phyloP scores from a whole-genome alignment of 2,888 invertebrate species.

The Ctenicera cuprea region DNA sequence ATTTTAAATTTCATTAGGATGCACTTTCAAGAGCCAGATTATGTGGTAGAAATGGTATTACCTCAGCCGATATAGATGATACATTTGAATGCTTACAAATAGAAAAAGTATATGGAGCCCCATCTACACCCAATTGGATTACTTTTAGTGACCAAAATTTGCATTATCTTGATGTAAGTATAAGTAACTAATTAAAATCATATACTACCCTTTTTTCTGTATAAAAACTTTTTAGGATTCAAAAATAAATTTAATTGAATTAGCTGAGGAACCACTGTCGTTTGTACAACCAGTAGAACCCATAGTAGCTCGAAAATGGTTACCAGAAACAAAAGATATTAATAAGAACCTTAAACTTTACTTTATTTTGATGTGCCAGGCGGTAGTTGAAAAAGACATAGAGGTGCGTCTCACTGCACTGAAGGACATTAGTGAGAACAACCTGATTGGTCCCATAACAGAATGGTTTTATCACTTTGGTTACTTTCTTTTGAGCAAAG shows the following conservation, averaged over 20 bases:
- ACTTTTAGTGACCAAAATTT: constrained; percentile 65
- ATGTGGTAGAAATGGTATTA: constrained; percentile 65
- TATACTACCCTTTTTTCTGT: not conserved
- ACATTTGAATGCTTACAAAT: constrained; percentile 67
- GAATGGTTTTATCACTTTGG: constrained; percentile 78
- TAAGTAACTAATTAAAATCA: not conserved
- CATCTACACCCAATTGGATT: constrained; percentile 66
- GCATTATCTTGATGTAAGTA: constrained; percentile 67
- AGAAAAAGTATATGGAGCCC: constrained; percentile 68
- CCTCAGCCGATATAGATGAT: constrained; percentile 66
- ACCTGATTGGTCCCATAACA: constrained; percentile 77
- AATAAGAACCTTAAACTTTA: constrained; percentile 64
- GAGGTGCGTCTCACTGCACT: constrained; percentile 75
- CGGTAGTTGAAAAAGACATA: constrained; percentile 75
- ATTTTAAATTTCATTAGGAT: constrained; percentile 63
- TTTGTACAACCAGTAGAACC: constrained; percentile 65
- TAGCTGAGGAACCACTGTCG: constrained; percentile 63
- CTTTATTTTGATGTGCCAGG: constrained; percentile 68
- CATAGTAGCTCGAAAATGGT: constrained; percentile 65
- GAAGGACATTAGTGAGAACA: constrained; percentile 76
- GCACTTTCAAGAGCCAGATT: constrained; percentile 67
- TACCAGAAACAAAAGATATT: constrained; percentile 63
- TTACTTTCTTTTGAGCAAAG: constrained; percentile 77
- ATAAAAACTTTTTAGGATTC: constrained; percentile 55
- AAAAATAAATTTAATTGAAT: constrained; percentile 61